Evolutionary conservation across 2,888 invertebrate species (phyloP), one percentile per base, ranked within the genome.

Genomic region (Chrysolina haemoptera): DNA sequence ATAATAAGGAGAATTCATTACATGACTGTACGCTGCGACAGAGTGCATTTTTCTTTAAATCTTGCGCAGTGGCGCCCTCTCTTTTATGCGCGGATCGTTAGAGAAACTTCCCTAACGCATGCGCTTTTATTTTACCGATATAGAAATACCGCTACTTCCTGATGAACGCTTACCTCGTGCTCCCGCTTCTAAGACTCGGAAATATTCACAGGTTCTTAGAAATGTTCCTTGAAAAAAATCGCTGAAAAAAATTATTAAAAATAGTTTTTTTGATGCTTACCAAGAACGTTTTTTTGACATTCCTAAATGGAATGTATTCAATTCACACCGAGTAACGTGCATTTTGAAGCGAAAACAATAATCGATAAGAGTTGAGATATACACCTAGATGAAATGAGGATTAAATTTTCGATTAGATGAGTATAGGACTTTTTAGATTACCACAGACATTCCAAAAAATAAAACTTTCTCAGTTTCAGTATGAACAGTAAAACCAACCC

Each of bases 1-100:
- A 48, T 20, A 53, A 43, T 68, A 78, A 79, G 74, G 70, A 79
- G 66, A 81, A 85, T 84, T 87, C 84, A 87, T 87, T 84, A 82
- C 80, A 75, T 77, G 82, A 84, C 86, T 87, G 86, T 87, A 87
- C 87, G 83, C 85, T 87, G 87, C 87, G 87, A 87, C 87, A 86
- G 85, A 84, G 84, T 86, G 87, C 85, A 88, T 88, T 88, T 88
- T 88, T 88, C 88, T 88, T 86, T 81, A 86, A 86, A 86, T 84
- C 84, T 85, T 88, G 87, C 87, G 88, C 88, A 85, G 82, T 84
- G 85, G 85, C 85, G 85, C 84, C 85, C 83, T 83, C 84, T 83
- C 82, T 81, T 80, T 83, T 82, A 80, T 86, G 87, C 87, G 87
- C 87, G 85, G 87, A 88, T 88, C 88, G 88, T 88, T 88, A 88